Percentiles rank a stretch among this genome's conserved stretches.
These are phyloP conservation scores for Cataglyphis albicans DNA, from an alignment of 2,888 invertebrate genomes.

Conservation along the genomic window DNA sequence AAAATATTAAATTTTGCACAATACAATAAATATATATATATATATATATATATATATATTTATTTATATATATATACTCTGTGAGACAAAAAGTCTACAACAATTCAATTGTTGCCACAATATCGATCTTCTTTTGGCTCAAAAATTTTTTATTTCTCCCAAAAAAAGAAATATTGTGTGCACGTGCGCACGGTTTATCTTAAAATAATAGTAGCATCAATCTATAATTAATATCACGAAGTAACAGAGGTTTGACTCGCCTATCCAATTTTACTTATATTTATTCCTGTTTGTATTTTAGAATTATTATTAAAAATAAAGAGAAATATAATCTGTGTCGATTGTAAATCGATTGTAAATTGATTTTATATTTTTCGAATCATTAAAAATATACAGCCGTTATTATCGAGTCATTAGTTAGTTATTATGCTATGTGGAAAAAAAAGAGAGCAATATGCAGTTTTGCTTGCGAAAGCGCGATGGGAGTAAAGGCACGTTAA, in stretches of 20 bases:
- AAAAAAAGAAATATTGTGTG: too few species aligned
- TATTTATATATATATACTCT: too few species aligned
- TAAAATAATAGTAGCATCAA: too few species aligned
- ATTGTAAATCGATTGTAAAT: neutral
- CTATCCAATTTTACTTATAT: neutral
- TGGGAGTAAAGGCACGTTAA: conserved; percentile 68
- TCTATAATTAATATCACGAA: too few species aligned
- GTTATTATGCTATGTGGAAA: neutral
- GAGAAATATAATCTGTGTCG: neutral
- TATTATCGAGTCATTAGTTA: neutral
- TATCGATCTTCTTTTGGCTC: too few species aligned
- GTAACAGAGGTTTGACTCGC: too few species aligned
- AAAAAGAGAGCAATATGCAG: conserved; percentile 47
- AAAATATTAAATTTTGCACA: neutral
- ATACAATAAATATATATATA: neutral
- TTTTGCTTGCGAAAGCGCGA: conserved; percentile 55
- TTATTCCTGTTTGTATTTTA: neutral
- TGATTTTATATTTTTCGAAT: conserved; percentile 6
- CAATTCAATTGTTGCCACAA: too few species aligned
- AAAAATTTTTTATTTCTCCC: too few species aligned
- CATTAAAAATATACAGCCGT: neutral
- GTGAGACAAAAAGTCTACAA: too few species aligned
- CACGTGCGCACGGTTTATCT: too few species aligned
- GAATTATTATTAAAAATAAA: neutral
- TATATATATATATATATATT: too few species aligned